Evolutionary conservation across 1,140 invertebrate species (phyloP), one percentile per base, ranked within the genome.

Genomic region (Lasioglossum baleicum): DNA sequence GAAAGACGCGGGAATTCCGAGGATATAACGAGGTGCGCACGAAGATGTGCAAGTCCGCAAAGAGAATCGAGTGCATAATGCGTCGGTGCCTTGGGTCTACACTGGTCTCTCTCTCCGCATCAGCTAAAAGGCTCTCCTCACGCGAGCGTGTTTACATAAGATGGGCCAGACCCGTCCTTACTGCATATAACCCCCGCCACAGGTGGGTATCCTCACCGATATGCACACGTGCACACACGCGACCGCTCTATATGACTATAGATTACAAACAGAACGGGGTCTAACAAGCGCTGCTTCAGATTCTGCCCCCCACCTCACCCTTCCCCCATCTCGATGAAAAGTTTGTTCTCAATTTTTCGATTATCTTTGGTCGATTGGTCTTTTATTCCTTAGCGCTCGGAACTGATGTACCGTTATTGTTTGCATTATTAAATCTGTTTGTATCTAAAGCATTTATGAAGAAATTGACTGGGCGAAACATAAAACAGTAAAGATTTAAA

Each of bases 91-190:
- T 81, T 83, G 84, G 86, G 78, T 84, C 87, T 79, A 81, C 84
- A 82, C 48, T 22, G 71, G 64, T 82, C 75, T 70, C 44, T 48
- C 44, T 44, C 44, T 44, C 26, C 51, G 11, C 65, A 63, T 80
- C 86, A 83, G 84, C 85, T 77, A 80, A 83, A 80, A 74, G 83
- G 82, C 84, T 90, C 81, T 89, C 86, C 85, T 88, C 89, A 87
- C 88, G 88, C 89, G 82, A 90, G 84, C 85, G 85, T 87, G 86
- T 90, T 90, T 90, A 89, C 89, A 88, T 88, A 90, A 90, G 87
- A 83, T 84, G 82, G 70, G 77, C 79, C 73, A 64, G 74, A 80
- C 83, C 84, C 72, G 61, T 78, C 71, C 70, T 78, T 76, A 71
- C 53, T 74, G 51, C 35, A 44, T 58, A 63, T 70, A 44, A 75